Base-by-base conservation (phyloP, 2,888 invertebrate genomes). In the Norana najaformis region DNA sequence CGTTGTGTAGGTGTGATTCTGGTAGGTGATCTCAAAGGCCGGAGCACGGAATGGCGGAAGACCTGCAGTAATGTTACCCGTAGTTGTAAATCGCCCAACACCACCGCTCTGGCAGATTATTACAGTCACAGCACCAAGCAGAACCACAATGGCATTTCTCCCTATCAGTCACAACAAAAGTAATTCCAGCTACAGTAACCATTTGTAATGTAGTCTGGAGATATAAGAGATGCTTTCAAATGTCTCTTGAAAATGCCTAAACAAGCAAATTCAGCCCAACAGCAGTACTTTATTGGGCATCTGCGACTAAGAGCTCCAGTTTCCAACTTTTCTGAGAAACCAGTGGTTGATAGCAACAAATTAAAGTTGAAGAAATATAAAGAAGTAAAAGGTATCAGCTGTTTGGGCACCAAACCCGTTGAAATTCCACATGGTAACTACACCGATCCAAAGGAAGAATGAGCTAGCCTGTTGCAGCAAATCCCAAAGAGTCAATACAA, bases 121-220 rank as follows among this genome's bases (percentile, higher is more conserved):
- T 18, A 91, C 92, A 41, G 91, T 47, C 18, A 83, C 91, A 8
- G 92, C 90, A 16, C 92, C 91, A 6, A 92, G 16, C 37, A 92
- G 88, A n/a, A 92, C 92, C 16, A 92, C 89, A 35, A 92, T 89
- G 23, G 92, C 92, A 91, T 92, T 92, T 18, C 92, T 89, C 16
- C 92, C 92, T 92, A 91, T 6, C 89, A 91, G 82, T 35, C 38
- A 89, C 18, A 89, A 69, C n/a, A 69, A n/a, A n/a, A 69, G 6
- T 69, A 8, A n/a, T 69, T 69, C n/a, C 5, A n/a, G n/a, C 13
- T 6, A 69, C 8, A 69, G 69, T 11, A 69, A 69, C 69, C 8
- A n/a, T n/a, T 6, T n/a, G 69, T 69, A n/a, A n/a, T n/a, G 16
- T 69, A 69, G n/a, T n/a, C 13, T 4, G 69, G n/a, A 69, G 30